Percentiles rank a stretch among this genome's conserved stretches.
Conservation (phyloP, 1,140 invertebrate genomes). For the Papilio helenus region DNA sequence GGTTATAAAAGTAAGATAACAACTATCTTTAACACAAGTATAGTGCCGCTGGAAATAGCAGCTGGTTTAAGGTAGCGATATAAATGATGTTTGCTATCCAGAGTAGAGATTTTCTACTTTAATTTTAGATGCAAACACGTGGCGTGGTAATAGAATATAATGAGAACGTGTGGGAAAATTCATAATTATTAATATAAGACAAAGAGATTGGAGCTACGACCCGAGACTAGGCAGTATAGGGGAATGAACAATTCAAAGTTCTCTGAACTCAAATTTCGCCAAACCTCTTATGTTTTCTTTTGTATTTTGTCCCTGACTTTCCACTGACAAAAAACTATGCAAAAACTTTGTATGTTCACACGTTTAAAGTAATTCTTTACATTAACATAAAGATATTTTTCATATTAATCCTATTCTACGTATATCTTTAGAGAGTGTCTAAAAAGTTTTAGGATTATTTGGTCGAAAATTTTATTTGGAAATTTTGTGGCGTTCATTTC, state of each 20-base stretch:
- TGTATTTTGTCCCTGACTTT: background rate
- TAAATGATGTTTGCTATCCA: background rate
- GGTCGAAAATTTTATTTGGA: background rate
- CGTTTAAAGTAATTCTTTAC: background rate
- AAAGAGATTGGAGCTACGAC: background rate
- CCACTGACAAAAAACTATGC: background rate
- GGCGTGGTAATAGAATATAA: slow-evolving; percentile 1
- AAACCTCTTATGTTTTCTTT: background rate
- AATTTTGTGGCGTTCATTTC: background rate
- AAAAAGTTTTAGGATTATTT: background rate
- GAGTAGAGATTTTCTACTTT: background rate
- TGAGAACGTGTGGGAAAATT: slow-evolving; percentile 1
- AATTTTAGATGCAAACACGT: slow-evolving; percentile 6
- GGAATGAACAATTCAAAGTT: slow-evolving; percentile 7
- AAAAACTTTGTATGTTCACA: background rate
- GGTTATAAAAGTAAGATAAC: background rate
- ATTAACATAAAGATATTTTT: background rate
- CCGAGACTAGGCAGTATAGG: background rate
- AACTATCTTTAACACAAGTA: background rate
- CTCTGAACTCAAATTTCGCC: background rate
- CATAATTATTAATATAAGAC: background rate
- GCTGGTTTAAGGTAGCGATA: background rate
- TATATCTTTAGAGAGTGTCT: background rate
- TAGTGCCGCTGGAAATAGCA: background rate
- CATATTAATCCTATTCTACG: background rate